Conservation (phyloP, 1,140 invertebrate genomes). For the Drosophila oshimai region DNA sequence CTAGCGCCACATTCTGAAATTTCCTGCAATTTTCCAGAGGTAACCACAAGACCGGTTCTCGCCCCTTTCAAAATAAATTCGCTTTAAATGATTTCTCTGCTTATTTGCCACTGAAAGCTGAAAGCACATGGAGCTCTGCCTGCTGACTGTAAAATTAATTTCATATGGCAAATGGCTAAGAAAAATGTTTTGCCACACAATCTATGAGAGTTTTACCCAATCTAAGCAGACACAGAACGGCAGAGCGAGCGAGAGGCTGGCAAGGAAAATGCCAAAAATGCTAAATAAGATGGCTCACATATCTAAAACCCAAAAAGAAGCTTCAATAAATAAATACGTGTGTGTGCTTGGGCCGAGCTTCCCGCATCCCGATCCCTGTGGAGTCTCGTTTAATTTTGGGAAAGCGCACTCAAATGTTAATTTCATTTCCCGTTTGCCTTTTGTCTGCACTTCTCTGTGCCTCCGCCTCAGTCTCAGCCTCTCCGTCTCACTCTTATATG, state of each 20-base stretch:
- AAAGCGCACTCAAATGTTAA: conserved; percentile 77
- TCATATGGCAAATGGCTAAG: conserved; percentile 61
- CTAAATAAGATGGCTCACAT: conserved; percentile 61
- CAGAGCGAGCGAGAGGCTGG: neutral
- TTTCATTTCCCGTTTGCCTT: conserved; percentile 74
- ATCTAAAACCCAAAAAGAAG: conserved; percentile 45
- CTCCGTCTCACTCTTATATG: conserved; percentile 34
- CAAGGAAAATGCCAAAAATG: conserved; percentile 34
- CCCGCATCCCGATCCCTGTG: neutral
- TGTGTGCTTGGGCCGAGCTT: neutral
- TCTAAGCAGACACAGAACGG: neutral
- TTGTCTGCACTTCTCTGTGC: conserved; percentile 60
- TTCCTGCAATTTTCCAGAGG: conserved; percentile 19
- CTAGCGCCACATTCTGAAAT: neutral
- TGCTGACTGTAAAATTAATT: conserved; percentile 60
- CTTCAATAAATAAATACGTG: conserved; percentile 68
- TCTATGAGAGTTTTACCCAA: conserved; percentile 38
- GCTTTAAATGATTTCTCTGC: conserved; percentile 29
- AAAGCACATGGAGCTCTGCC: conserved; percentile 20
- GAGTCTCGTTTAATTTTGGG: conserved; percentile 70
- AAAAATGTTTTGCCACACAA: conserved; percentile 48
- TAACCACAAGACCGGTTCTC: conserved; percentile 15
- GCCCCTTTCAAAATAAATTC: conserved; percentile 11
- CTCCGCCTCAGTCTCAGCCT: neutral
- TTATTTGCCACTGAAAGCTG: conserved; percentile 32